Base-by-base conservation (phyloP, 2,888 invertebrate species). In the Dermolepida albohirtum region DNA sequence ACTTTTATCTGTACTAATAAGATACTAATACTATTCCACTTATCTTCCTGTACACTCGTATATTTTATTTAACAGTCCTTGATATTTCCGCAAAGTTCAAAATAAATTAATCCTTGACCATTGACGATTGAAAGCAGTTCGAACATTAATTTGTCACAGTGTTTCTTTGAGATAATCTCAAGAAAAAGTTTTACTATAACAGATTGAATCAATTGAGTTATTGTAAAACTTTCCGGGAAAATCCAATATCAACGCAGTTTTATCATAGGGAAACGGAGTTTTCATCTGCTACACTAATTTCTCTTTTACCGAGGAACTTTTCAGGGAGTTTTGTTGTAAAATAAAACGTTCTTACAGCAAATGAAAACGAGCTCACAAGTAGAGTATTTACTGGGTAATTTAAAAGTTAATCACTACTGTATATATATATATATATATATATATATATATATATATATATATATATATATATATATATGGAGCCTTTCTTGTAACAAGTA, bases 181-280 rank as follows among this genome's bases (percentile, higher is more conserved):
- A 27, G 44, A 22, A 44, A 59, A 59, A 44, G 44, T 44, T 43
- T 59, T 44, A 44, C 44, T 59, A 44, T 59, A 59, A 59, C 59
- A 59, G 59, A 59, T 59, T 59, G 59, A 59, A 59, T 59, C 59
- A 59, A 59, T 59, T 59, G 59, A 59, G 59, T 59, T 59, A 59
- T 59, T 59, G 59, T 59, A 59, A 59, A 59, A 59, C 44, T 59
- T 59, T 16, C 22, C 14, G 41, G 27, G 44, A 59, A 59, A 59
- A 59, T 59, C 59, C 59, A 59, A 59, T 59, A 59, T 44, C 59
- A 29, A 29, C 59, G 59, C 59, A 59, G 59, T 59, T 59, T 59
- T 44, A 44, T 59, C 59, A 59, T 34, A 34, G 34, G 34, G 34
- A 34, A 34, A 34, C 34, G 34, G 34, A 7, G 34, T 34, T 34